Evolutionary conservation across 2,113 vertebrate genomes (phyloP).

Genomic region (Eubucco bourcierii): DNA sequence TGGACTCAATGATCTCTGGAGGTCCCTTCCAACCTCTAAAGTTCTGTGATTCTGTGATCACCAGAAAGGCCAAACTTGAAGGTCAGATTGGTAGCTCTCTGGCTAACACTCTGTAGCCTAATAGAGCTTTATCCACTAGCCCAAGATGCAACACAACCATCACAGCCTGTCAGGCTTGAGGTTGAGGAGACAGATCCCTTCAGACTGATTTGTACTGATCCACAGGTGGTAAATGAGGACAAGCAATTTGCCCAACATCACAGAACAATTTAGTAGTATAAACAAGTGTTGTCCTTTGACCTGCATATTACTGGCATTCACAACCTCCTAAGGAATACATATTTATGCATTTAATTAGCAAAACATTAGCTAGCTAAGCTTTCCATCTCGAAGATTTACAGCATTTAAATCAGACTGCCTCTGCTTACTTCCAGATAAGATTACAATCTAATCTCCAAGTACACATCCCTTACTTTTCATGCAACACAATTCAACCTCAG

Average conservation of each 20-base stretch:
- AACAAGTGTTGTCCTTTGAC: background rate
- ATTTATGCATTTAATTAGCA: background rate
- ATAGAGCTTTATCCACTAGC: background rate
- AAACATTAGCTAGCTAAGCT: background rate
- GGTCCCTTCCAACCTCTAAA: no score
- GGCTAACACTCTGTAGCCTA: background rate
- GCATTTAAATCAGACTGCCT: constrained; percentile 4
- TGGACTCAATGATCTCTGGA: no score
- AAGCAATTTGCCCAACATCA: background rate
- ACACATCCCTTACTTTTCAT: constrained; percentile 8
- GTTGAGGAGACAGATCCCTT: background rate
- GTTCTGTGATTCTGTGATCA: no score
- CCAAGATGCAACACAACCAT: background rate
- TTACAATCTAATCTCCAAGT: constrained; percentile 51
- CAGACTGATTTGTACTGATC: background rate
- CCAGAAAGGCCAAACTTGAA: background rate
- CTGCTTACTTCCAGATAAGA: constrained; percentile 41
- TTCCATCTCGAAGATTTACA: background rate
- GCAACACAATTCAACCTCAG: constrained; percentile 23
- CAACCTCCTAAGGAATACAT: background rate
- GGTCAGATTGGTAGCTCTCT: background rate
- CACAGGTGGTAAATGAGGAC: background rate
- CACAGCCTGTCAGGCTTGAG: background rate
- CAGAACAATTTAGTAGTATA: background rate
- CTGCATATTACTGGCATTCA: background rate